Evolutionary conservation across 2,797 vertebrate genomes (phyloP), one percentile per base, ranked within the genome.

Genomic region (Sciurus vulgaris): DNA sequence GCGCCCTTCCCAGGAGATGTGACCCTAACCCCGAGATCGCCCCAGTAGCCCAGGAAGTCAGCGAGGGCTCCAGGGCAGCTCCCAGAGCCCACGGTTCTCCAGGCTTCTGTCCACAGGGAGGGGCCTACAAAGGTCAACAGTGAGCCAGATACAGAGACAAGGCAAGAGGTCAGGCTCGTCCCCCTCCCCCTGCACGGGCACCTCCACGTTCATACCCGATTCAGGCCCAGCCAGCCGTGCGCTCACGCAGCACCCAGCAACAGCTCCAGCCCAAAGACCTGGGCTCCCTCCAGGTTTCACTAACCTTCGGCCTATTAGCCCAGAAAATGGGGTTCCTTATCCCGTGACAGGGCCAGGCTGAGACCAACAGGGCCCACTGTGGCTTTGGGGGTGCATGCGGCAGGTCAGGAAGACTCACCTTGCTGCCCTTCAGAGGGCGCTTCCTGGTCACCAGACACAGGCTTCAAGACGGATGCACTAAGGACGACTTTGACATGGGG

Each of bases 401-500:
- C 63, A 17, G 17, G 63, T 35, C 38, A 47, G 82, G 47, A n/a
- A 72, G 44, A 56, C 97, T 89, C 63, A 97, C 97, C 94, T 17
- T 22, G 94, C 24, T 33, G 76, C 30, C 74, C 70, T 24, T 8
- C 28, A 2, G 90, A 24, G 41, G 84, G 24, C 2, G 20, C 96
- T 86, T 98, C 96, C 0, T 38, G 96, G 90, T 7, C 89, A 17
- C 28, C 12, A 0, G 1, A 41, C 41, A 56, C 93, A 91, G 96
- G 92, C 0, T 1, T 90, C 0, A n/a, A 70, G 24, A 69, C 35
- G 2, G 92, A 67, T 2, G 77, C 96, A 93, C 86, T 76, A 30
- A 96, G 33, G 8, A 89, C 41, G 0, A 78, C 92, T 76, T 92
- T 96, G 54, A n/a, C 3, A 7, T 85, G 87, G 4, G 2, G 87